These are phyloP conservation scores for Pygathrix nemaeus DNA, from an alignment of 2,113 vertebrate species.

Conservation along the genomic window DNA sequence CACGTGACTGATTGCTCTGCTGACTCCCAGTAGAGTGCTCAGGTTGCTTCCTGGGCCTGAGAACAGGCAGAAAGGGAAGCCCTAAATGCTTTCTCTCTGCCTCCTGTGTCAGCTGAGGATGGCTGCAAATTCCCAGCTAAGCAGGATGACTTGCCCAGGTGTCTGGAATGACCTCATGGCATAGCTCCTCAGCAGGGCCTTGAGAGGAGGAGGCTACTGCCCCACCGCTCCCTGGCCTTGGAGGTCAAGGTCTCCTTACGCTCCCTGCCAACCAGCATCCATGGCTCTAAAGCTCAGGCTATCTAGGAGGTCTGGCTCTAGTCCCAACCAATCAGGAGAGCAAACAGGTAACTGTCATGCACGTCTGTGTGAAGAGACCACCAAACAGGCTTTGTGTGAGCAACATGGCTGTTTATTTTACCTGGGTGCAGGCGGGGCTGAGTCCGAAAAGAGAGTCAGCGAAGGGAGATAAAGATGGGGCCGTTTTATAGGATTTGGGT, in stretches of 20 bases:
- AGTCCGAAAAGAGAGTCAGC: no score
- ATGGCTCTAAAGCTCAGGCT: not conserved
- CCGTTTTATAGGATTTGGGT: no score
- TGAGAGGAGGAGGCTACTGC: not conserved
- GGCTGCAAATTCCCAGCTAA: not conserved
- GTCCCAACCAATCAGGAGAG: not conserved
- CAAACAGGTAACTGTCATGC: not conserved
- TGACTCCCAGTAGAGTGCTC: not conserved
- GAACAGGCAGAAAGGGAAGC: not conserved
- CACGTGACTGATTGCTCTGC: not conserved
- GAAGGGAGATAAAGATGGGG: no score
- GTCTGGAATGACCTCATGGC: accelerated
- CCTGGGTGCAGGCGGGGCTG: no score
- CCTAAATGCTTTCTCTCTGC: not conserved
- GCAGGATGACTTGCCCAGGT: not conserved
- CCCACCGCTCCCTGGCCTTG: not conserved
- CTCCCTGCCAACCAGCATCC: not conserved
- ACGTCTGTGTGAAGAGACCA: no score
- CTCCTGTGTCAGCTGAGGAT: not conserved
- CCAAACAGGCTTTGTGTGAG: no score
- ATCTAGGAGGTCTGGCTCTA: not conserved
- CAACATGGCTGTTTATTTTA: no score
- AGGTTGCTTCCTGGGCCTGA: not conserved
- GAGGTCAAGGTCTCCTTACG: not conserved
- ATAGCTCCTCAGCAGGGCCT: accelerated